These are phyloP conservation scores for Agapetus fuscipes DNA, from an alignment of 2,888 invertebrate genomes.

Conservation along the genomic window DNA sequence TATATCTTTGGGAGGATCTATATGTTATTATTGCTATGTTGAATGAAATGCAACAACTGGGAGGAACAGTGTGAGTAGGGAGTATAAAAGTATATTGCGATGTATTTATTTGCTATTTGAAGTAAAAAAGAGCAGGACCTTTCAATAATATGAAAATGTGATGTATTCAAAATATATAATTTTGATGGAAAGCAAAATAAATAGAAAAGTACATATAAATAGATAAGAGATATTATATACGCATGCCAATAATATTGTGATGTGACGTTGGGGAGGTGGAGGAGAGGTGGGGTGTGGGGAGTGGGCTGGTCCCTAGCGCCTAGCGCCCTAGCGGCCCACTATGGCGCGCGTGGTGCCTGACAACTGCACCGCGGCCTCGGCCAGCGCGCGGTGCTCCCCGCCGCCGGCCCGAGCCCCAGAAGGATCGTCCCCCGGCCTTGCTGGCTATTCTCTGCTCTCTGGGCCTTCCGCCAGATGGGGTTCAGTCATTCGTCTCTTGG, in stretches of 20 bases:
- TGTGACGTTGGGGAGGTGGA: constrained; percentile 23
- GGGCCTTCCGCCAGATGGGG: constrained; percentile 67
- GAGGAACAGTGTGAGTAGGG: no score
- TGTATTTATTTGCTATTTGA: no score
- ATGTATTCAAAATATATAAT: constrained; percentile 16
- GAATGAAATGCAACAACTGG: no score
- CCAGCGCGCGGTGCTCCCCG: neutral
- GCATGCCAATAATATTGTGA: constrained; percentile 22
- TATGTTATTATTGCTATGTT: no score
- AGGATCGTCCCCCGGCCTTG: no score
- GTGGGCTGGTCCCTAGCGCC: constrained; percentile 23
- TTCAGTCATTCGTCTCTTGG: constrained; percentile 88
- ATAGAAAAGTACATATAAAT: constrained; percentile 19
- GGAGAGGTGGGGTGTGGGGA: constrained; percentile 20
- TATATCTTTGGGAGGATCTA: no score
- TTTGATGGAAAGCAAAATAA: constrained; percentile 22
- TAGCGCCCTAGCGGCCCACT: constrained; percentile 28
- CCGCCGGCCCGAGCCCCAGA: constrained; percentile 36
- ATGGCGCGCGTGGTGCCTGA: constrained; percentile 25
- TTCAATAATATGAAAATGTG: constrained; percentile 6
- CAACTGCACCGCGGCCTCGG: no score
- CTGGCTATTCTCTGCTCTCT: constrained; percentile 47
- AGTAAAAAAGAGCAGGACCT: no score
- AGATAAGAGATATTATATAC: constrained; percentile 17
- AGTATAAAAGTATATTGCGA: no score